Conservation (phyloP, 2,113 vertebrate genomes). For the Micronycteris hirsuta region DNA sequence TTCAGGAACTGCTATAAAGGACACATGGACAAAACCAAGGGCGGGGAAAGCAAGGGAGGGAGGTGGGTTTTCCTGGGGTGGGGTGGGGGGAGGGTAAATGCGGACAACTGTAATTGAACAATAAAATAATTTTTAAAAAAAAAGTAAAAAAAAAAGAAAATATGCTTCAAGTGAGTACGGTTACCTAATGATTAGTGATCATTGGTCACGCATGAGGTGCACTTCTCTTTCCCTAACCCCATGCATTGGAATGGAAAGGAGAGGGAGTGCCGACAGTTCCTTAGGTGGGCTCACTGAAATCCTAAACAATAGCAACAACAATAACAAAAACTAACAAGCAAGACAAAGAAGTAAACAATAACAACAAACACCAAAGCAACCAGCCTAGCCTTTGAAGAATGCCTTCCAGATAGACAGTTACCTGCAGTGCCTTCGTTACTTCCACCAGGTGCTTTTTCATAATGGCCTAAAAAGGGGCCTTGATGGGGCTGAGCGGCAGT, state of each 20-base stretch:
- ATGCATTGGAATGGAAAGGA: background rate
- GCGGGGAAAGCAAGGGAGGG: too few species aligned
- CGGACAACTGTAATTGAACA: too few species aligned
- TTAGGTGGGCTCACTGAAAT: background rate
- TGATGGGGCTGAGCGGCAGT: background rate
- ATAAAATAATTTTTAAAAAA: too few species aligned
- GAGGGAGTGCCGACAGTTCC: background rate
- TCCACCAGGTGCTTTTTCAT: background rate
- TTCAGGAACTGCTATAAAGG: too few species aligned
- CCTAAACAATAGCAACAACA: background rate
- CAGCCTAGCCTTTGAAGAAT: background rate
- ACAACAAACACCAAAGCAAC: background rate
- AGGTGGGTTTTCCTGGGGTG: too few species aligned
- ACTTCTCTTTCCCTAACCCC: background rate
- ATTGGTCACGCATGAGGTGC: background rate
- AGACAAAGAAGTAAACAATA: background rate
- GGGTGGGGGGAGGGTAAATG: too few species aligned
- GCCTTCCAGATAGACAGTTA: background rate
- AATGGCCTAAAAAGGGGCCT: background rate
- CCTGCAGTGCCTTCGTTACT: background rate
- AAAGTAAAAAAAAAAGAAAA: too few species aligned
- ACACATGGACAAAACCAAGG: too few species aligned
- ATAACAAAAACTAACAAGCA: background rate
- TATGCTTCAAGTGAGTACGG: background rate
- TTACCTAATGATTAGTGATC: background rate